Evolutionary conservation across 64 coral and sea anemone species (phyloP), one percentile per base, ranked within the genome.

Genomic region (Platygyra sinensis): DNA sequence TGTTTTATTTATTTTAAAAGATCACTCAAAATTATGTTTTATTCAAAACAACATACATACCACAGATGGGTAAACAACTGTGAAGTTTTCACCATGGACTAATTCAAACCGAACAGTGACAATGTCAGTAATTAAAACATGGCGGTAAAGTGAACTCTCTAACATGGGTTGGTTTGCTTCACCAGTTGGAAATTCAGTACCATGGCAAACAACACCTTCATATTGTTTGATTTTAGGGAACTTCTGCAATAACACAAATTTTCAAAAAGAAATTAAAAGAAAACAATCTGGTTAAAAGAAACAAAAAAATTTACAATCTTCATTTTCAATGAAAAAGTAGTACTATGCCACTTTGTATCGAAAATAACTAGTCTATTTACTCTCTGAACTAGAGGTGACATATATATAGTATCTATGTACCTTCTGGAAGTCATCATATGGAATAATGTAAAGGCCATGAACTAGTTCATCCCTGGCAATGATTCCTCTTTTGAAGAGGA

Each of bases 191-290:
- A 83, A 83, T 67, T 83, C 80, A 11, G 80, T 83, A 0, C 60
- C 80, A 83, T 83, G 80, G 27, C 38, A 67, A 0, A 83, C 80
- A 36, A 83, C 60, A 50, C 31, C 80, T 46, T 83, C 80, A 67
- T 83, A 18, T 33, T 49, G 62, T 25, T 83, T 83, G 0, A 83
- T 67, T 67, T 67, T 83, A 5, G 80, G 80, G 4, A 67, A 83
- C 20, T 38, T 31, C 80, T 83, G 29, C 60, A 83, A 83, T 31
- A 46, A 46, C 42, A 46, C 4, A 60, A 80, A 32, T 30, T 8
- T 30, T 8, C 52, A 80, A 12, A 60, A 24, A 24, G 12, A 8
- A 46, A 75, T 39, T 19, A 18, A 39, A 14, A 38, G n/a, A n/a
- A n/a, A n/a, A n/a, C n/a, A n/a, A n/a, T n/a, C n/a, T n/a, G 72